A percentile compares a stretch with the other conserved stretches of the same genome.
Evolutionary conservation across 2,113 vertebrate genomes (phyloP).

Genomic region (Shinisaurus crocodilurus): DNA sequence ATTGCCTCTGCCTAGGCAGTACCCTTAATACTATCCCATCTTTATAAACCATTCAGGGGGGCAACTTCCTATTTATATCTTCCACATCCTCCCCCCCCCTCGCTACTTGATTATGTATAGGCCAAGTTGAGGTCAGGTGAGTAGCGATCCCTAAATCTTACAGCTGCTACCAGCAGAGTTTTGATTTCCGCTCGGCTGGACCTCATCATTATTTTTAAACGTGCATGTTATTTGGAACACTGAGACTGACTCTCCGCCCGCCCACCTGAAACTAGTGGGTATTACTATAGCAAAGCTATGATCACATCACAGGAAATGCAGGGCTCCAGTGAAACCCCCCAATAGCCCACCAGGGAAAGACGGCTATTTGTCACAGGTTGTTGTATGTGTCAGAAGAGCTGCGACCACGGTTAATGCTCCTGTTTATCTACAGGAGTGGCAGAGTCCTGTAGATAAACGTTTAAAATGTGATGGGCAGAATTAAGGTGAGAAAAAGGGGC

Average conservation of each 20-base stretch:
- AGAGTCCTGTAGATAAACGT: neutral
- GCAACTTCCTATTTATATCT: neutral
- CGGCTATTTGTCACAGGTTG: constrained; percentile 1
- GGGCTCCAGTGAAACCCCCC: neutral
- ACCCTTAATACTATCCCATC: neutral
- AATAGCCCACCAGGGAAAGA: neutral
- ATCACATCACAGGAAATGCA: neutral
- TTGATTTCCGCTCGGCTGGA: constrained; percentile 56
- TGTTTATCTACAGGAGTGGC: neutral
- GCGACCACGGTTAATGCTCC: neutral
- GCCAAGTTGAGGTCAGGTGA: neutral
- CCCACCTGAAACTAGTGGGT: neutral
- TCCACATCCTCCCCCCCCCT: neutral
- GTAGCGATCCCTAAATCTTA: neutral
- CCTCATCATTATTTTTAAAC: constrained; percentile 56
- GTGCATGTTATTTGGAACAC: constrained; percentile 31
- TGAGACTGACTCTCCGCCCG: neutral
- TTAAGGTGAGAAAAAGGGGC: neutral
- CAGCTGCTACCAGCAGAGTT: constrained; percentile 41
- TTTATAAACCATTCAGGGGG: neutral
- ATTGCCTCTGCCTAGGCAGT: neutral
- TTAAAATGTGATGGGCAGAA: neutral
- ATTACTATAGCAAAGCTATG: neutral
- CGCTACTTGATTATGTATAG: neutral
- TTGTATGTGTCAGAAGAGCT: neutral